phyloP scores from a whole-genome alignment of 2,888 invertebrate genomes.

The Troilus luridus region DNA sequence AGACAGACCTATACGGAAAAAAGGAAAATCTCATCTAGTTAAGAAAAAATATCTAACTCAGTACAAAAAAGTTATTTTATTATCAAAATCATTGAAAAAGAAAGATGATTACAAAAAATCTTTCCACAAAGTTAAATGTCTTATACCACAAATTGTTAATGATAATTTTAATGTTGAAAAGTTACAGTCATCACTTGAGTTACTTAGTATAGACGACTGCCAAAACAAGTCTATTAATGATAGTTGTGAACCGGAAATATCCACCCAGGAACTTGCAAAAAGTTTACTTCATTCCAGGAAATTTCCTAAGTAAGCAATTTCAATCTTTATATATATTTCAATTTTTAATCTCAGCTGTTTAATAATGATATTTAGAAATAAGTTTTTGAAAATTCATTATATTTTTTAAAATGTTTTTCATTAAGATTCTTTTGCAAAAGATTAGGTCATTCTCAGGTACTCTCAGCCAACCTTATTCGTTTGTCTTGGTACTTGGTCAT shows the following conservation, averaged over 20 bases:
- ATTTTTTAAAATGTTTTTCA: not conserved
- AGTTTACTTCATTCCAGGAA: constrained; percentile 57
- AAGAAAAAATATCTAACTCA: constrained; percentile 59
- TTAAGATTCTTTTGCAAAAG: not conserved
- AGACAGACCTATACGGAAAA: constrained; percentile 60
- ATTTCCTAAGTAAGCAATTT: constrained; percentile 61
- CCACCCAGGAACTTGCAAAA: not conserved
- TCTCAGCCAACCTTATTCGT: too few relatives aligned
- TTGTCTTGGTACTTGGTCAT: too few relatives aligned
- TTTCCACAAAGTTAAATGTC: constrained; percentile 22
- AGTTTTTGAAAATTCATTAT: not conserved
- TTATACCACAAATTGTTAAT: not conserved
- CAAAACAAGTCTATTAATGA: not conserved
- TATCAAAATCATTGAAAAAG: constrained; percentile 51
- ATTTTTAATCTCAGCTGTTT: not conserved
- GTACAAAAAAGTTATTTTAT: constrained; percentile 60
- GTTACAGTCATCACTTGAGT: constrained; percentile 12
- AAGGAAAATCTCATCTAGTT: constrained; percentile 61
- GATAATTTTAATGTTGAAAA: constrained; percentile 17
- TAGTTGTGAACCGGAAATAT: not conserved
- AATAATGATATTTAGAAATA: not conserved
- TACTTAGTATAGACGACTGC: constrained; percentile 15
- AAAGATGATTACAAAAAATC: constrained; percentile 32
- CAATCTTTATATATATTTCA: not conserved
- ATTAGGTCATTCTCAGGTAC: too few relatives aligned